Base-by-base conservation (phyloP, 92 coral and sea anemone genomes). In the Actinernus sp. region DNA sequence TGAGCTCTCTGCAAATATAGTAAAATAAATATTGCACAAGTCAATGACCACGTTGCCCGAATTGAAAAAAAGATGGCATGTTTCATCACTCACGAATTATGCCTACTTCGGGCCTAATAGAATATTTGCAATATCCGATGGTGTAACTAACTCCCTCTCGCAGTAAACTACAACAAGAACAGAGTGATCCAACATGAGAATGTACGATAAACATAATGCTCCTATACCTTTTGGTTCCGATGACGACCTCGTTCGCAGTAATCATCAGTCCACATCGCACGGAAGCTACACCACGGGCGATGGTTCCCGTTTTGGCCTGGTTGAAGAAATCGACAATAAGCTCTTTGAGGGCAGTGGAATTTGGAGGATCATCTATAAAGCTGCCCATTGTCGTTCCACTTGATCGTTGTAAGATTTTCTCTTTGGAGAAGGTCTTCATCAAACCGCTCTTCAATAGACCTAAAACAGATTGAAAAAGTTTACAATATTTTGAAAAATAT, bases 291-390 rank as follows among this genome's bases (percentile, higher is more conserved):
- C 49, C 49, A 43, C 49, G 49, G 14, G 49, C 49, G 20, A 43
- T 43, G 49, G 49, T 43, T 18, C 49, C 49, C n/a, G 49, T 43
- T 43, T 43, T 43, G n/a, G 49, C 49, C n/a, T 23, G 49, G 29
- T 52, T 24, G 58, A 23, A 52, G 24, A 29, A 52, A 26, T 29
- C 29, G n/a, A n/a, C n/a, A 52, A 52, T 29, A 19, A 29, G 24
- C 24, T 23, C 34, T 17, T 23, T 29, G 25, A 52, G 25, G 5
- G 34, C 31, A 29, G 34, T n/a, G 17, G 29, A 29, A 29, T 52
- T 52, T 18, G 29, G 34, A 52, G 34, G 29, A 29, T 24, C 34
- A 29, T 52, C 58, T 13, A 52, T 52, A 52, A 23, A 29, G 13
- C 13, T 24, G 23, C 58, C 29, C 58, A 52, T 29, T 52, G 29